phyloP scores from a whole-genome alignment of 30 jellyfish, hydroid and myxozoan species.

The Aurelia aurita region DNA sequence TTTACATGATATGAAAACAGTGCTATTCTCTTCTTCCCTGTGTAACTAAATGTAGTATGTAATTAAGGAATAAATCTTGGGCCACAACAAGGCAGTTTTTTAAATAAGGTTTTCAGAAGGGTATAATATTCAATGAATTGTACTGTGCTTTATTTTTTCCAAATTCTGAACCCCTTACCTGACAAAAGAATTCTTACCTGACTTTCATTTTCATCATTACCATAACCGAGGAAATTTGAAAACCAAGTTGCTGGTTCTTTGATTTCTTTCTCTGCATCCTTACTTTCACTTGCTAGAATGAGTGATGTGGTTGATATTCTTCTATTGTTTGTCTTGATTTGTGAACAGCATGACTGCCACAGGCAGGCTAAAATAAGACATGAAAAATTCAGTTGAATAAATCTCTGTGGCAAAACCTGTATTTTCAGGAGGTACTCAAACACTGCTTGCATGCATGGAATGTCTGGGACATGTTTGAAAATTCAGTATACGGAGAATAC shows the following conservation, averaged over 20 bases:
- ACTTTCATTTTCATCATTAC: constrained; percentile 36
- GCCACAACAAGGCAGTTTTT: no score
- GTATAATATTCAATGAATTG: no score
- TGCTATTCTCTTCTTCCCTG: no score
- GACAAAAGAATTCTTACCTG: constrained; percentile 16
- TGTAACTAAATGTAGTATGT: no score
- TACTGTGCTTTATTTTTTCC: no score
- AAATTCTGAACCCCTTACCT: no score
- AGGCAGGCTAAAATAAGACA: background rate
- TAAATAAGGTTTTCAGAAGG: no score
- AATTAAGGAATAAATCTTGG: no score
- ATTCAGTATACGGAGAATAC: no score
- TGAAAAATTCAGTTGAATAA: background rate
- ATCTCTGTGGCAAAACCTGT: background rate
- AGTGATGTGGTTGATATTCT: constrained; percentile 44
- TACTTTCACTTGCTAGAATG: background rate
- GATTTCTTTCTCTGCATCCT: constrained; percentile 14
- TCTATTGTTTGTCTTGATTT: constrained; percentile 15
- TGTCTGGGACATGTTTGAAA: no score
- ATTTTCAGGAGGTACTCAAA: background rate
- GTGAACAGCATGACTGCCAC: constrained; percentile 15
- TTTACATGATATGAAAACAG: no score
- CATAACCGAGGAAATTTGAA: constrained; percentile 65
- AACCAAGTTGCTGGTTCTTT: constrained; percentile 67
- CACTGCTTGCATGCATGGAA: no score